These are phyloP conservation scores for Xiphophorus birchmanni DNA, from an alignment of 2,797 vertebrate species.

Conservation along the genomic window DNA sequence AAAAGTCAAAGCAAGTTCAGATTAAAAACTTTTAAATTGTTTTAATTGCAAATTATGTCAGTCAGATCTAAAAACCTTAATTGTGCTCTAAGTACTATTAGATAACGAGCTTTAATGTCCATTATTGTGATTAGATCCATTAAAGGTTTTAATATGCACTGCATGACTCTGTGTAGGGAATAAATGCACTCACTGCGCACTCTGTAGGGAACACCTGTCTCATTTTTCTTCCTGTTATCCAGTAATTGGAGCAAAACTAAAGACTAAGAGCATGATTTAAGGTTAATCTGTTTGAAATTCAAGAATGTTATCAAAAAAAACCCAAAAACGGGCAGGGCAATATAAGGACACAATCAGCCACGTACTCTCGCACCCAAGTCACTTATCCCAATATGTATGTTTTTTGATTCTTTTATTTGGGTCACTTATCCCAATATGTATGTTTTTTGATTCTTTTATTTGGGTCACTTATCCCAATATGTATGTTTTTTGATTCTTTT, in stretches of 20 bases:
- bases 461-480: no score
- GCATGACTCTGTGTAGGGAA: conserved; percentile 1
- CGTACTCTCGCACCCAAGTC: not conserved
- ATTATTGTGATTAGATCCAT: conserved; percentile 16
- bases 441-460: no score
- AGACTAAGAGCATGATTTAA: not conserved
- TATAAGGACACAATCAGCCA: not conserved
- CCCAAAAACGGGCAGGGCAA: not conserved
- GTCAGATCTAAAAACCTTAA: conserved; percentile 9
- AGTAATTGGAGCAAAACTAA: not conserved
- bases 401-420: no score
- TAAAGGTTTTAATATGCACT: conserved; percentile 6
- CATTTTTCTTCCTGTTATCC: conserved; percentile 8
- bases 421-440: no score
- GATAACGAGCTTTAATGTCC: conserved; percentile 12
- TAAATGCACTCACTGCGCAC: not conserved
- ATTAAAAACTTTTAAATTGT: not conserved
- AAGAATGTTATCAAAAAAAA: not conserved
- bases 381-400: no score
- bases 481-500: not conserved
- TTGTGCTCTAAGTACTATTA: not conserved
- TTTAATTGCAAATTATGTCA: not conserved
- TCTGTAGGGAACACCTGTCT: conserved; percentile 1
- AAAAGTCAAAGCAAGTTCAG: not conserved
- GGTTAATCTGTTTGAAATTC: not conserved